Evolutionary conservation across 2,888 invertebrate genomes (phyloP), one percentile per base, ranked within the genome.

Genomic region (Lepeophtheirus nordmannii): DNA sequence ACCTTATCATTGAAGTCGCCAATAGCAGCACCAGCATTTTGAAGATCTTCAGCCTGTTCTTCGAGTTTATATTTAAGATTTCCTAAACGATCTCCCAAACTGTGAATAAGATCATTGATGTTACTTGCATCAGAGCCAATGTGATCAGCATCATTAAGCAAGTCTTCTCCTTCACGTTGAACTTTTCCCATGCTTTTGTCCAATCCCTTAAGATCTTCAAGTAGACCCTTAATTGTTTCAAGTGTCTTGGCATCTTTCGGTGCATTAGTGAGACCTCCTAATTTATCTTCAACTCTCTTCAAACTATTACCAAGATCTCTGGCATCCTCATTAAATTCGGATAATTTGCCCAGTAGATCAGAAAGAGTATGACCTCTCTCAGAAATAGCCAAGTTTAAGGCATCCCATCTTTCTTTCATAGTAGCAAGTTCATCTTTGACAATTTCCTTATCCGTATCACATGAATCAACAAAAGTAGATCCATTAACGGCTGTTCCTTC

Each of bases 321-420:
- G 14, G 89, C 78, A 68, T 85, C 85, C 73, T 93, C 93, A 61
- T 83, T 83, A 74, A 91, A 89, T 71, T 92, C 90, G 65, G 85
- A 83, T 67, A 93, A 78, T 70, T 72, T 69, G 10, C 67, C 67
- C 17, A 68, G 83, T 53, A 89, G 86, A 62, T 87, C 87, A 76
- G 94, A 93, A 65, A 90, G 76, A 72, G 83, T 83, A 73, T 88
- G 87, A 38, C 86, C 84, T 72, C 85, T 82, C 68, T 85, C 83
- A 63, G 85, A 79, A 3, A 89, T 80, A 72, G 84, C 88, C 72
- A 89, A 88, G 76, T 91, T 91, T 10, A 96, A 80, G 72, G 83
- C 83, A 73, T 94, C 91, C 94, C 94, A 94, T 70, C 90, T 80
- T 70, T 85, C 85, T 76, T 87, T 89, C 75, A 92, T 82, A 70